Evolutionary conservation across 2,797 vertebrate species (phyloP).

Genomic region (Nyctibius grandis): DNA sequence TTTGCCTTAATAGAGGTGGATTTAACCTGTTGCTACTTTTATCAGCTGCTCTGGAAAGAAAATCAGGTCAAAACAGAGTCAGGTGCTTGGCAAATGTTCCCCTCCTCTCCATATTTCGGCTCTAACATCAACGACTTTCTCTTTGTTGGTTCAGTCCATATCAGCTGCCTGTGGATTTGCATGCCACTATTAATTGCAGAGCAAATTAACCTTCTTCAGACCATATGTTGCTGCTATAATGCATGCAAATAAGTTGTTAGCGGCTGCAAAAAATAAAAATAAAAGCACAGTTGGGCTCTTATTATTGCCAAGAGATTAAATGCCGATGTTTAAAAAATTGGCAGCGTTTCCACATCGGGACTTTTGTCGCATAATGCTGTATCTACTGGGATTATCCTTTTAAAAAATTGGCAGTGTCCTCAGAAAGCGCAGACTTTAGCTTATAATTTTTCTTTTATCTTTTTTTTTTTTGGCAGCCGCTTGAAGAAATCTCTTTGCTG

Average conservation of each 20-base stretch:
- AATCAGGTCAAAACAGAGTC: not conserved
- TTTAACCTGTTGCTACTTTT: slow-evolving; percentile 4
- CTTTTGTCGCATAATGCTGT: not conserved
- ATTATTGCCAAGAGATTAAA: slow-evolving; percentile 41
- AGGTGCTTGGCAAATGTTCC: not conserved
- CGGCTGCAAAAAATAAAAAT: not conserved
- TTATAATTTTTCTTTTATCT: not conserved
- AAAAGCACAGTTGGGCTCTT: not conserved
- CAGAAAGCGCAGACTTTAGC: not conserved
- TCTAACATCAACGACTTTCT: not conserved
- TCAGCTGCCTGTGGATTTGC: not conserved
- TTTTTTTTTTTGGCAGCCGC: slow-evolving; percentile 18
- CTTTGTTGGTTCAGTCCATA: not conserved
- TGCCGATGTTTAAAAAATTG: not conserved
- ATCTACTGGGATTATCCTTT: slow-evolving; percentile 60
- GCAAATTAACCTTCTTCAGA: not conserved
- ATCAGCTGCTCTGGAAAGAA: not conserved
- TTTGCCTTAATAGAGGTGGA: not conserved
- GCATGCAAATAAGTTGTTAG: not conserved
- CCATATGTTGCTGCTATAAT: not conserved
- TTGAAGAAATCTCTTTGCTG: slow-evolving; percentile 44
- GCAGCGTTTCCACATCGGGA: not conserved
- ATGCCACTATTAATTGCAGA: not conserved
- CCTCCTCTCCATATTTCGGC: not conserved
- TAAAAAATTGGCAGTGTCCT: slow-evolving; percentile 43